Conservation (phyloP, 2,888 invertebrate genomes). For the Zygaena filipendulae region DNA sequence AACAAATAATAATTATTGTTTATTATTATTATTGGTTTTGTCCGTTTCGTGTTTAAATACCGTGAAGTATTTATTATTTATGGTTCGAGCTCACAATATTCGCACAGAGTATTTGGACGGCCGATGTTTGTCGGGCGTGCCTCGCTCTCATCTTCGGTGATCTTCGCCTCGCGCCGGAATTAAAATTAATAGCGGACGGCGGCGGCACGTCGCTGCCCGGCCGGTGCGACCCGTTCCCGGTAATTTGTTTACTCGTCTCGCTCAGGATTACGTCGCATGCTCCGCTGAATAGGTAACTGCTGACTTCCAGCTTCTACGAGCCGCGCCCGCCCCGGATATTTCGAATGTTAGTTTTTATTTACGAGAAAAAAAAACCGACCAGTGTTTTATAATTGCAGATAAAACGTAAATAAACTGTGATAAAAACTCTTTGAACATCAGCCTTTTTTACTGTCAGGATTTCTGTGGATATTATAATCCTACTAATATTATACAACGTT, state of each 20-base stretch:
- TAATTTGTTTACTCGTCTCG: conserved; percentile 66
- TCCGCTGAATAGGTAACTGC: conserved; percentile 58
- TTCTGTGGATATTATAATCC: too few relatives aligned
- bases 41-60: too few relatives aligned
- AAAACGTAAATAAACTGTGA: too few relatives aligned
- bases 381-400: conserved; percentile 1
- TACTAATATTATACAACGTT: too few relatives aligned
- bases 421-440: too few relatives aligned
- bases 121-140: conserved; percentile 41
- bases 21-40: too few relatives aligned
- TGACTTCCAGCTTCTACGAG: not conserved
- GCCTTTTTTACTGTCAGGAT: too few relatives aligned
- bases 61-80: too few relatives aligned
- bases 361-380: not conserved
- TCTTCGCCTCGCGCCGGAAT: conserved; percentile 56
- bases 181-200: conserved; percentile 62
- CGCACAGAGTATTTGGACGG: not conserved
- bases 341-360: not conserved
- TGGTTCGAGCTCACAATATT: too few relatives aligned
- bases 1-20: too few relatives aligned
- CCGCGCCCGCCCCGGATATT: too few relatives aligned
- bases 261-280: conserved; percentile 60
- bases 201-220: conserved; percentile 37
- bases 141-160: conserved; percentile 47
- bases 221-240: conserved; percentile 39